Evolutionary conservation across 1,140 invertebrate genomes (phyloP).

Genomic region (Batillaria attramentaria): DNA sequence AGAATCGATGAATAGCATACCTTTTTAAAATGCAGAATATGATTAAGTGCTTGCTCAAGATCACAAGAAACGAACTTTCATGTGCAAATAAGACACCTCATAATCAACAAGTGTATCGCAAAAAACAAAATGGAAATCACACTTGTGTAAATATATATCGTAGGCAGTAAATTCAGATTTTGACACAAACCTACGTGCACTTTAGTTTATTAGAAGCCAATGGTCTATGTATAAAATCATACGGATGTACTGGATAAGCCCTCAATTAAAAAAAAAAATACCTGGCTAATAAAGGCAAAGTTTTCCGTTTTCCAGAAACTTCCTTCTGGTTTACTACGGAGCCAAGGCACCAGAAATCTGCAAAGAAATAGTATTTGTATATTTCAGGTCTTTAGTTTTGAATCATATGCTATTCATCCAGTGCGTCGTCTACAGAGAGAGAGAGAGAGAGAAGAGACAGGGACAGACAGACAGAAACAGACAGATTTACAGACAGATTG

Average conservation of each 20-base stretch:
- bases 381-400: not conserved
- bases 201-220: too few species aligned
- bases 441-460: not conserved
- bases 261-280: constrained; percentile 56
- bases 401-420: not conserved
- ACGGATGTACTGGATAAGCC: too few species aligned
- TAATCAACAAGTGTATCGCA: not conserved
- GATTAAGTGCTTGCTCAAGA: too few species aligned
- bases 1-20: too few species aligned
- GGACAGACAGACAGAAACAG: too few species aligned
- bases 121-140: not conserved
- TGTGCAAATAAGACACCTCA: not conserved
- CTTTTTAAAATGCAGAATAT: too few species aligned
- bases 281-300: constrained; percentile 94
- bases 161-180: too few species aligned
- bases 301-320: constrained; percentile 90
- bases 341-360: constrained; percentile 78
- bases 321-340: constrained; percentile 85
- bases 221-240: too few species aligned
- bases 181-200: too few species aligned
- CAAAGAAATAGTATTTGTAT: not conserved
- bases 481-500: too few species aligned
- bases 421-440: not conserved
- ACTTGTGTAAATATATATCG: not conserved
- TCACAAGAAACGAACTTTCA: too few species aligned